phyloP scores from a whole-genome alignment of 2,797 vertebrate species.

The Yasuhikotakia modesta region DNA sequence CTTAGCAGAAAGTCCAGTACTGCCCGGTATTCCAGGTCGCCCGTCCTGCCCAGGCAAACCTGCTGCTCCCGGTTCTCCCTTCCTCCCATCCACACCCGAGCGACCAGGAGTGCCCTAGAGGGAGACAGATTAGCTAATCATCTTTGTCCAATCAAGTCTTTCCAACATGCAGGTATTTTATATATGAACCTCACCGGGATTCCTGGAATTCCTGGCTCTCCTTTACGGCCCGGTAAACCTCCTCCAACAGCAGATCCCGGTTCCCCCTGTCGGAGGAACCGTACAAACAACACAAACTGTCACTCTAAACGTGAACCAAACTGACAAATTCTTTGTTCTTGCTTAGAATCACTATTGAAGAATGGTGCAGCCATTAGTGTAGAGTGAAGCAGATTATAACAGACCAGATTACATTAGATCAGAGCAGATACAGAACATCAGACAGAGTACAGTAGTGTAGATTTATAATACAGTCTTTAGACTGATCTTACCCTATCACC shows the following conservation, averaged over 20 bases:
- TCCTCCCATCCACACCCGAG: constrained; percentile 76
- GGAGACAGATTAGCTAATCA: neutral
- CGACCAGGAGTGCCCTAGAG: constrained; percentile 74
- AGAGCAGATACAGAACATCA: too few relatives aligned
- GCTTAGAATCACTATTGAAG: too few relatives aligned
- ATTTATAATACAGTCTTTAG: neutral
- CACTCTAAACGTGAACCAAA: neutral
- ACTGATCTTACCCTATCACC: constrained; percentile 86
- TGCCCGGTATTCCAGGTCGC: constrained; percentile 78
- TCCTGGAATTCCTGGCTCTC: constrained; percentile 86
- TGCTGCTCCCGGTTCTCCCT: constrained; percentile 70
- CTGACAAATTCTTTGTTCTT: neutral
- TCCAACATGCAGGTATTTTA: neutral
- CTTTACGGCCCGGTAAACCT: constrained; percentile 85
- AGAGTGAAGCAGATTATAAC: too few relatives aligned
- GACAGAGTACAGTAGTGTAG: too few relatives aligned
- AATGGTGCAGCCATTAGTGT: neutral
- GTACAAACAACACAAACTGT: neutral
- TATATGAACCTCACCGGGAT: constrained; percentile 74
- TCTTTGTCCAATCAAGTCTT: neutral
- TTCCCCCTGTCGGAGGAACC: constrained; percentile 80
- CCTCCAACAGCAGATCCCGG: constrained; percentile 70
- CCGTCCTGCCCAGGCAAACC: constrained; percentile 83
- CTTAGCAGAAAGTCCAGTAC: constrained; percentile 83
- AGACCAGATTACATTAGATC: too few relatives aligned